phyloP scores from a whole-genome alignment of 2,888 invertebrate species.

The Tethea ocularis region DNA sequence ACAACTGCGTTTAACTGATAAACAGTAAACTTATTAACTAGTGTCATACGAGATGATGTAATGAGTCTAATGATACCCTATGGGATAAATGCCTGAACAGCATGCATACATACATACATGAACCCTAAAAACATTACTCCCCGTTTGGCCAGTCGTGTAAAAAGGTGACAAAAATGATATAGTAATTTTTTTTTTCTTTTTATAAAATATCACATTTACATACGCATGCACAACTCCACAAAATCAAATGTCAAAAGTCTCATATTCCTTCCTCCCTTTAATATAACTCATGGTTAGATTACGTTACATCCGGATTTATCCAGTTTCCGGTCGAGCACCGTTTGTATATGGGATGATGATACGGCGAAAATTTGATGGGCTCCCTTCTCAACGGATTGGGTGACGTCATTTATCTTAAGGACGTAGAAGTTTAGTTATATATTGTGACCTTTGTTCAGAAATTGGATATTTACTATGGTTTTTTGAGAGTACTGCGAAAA shows the following conservation, averaged over 20 bases:
- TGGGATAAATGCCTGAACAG: too few species aligned
- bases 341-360: slow-evolving; percentile 7
- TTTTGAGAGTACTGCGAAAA: too few species aligned
- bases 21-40: too few species aligned
- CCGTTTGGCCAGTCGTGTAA: too few species aligned
- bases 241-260: slow-evolving; percentile 6
- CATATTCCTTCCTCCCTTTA: background rate
- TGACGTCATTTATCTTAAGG: slow-evolving; percentile 9
- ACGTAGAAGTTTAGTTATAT: background rate
- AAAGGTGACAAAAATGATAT: too few species aligned
- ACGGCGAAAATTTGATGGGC: slow-evolving; percentile 11
- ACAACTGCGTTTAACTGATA: too few species aligned
- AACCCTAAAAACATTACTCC: too few species aligned
- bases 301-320: slow-evolving; percentile 15
- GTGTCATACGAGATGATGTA: too few species aligned
- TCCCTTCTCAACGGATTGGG: slow-evolving; percentile 2
- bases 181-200: too few species aligned
- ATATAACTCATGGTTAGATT: slow-evolving; percentile 12
- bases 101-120: too few species aligned
- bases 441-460: background rate
- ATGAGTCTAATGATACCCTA: too few species aligned
- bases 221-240: background rate
- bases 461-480: background rate
- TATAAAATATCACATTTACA: too few species aligned
- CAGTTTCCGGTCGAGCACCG: slow-evolving; percentile 12